Evolutionary conservation across 2,888 invertebrate genomes (phyloP), one percentile per base, ranked within the genome.

Genomic region (Aphodius granarius): DNA sequence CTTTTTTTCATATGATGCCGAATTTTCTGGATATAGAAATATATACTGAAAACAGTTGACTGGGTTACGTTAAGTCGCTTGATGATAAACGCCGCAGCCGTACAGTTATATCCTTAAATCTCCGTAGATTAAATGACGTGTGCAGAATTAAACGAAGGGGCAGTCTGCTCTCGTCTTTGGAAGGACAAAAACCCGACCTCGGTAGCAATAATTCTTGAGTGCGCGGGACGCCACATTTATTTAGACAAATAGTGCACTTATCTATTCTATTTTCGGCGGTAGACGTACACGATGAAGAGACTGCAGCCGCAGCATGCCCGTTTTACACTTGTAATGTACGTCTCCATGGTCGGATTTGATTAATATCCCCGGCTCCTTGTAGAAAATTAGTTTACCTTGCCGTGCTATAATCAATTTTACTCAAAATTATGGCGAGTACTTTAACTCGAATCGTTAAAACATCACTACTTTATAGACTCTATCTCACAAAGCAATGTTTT

Each of bases 241-340:
- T 79, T 79, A 77, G 80, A 80, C 80, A 80, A 80, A 80, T 79
- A 77, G 80, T 79, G 77, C 79, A 78, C 78, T 80, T 79, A 79
- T 79, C 79, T 80, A 78, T 62, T 23, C 75, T 75, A 77, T 75
- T 77, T 75, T 75, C 66, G 65, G 77, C 63, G 17, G 66, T 19
- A 21, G 21, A 20, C 18, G 66, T 66, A 66, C 19, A 68, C 19
- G 13, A 20, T 20, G 22, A 22, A 68, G 68, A 68, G 20, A 20
- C 20, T 21, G 15, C 9, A 20, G 68, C n/a, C 68, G 68, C 20
- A 68, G 68, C 20, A 20, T 68, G n/a, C n/a, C 20, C 68, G 22
- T 22, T 68, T 20, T 20, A 68, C 22, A 20, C n/a, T 21, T 68
- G 66, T 70, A 73, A 72, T 73, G 73, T 76, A 66, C 63, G 72